Percentiles rank a stretch among this genome's conserved stretches.
Conservation (phyloP, 2,113 vertebrate species). For the Sakesphorus luctuosus region DNA sequence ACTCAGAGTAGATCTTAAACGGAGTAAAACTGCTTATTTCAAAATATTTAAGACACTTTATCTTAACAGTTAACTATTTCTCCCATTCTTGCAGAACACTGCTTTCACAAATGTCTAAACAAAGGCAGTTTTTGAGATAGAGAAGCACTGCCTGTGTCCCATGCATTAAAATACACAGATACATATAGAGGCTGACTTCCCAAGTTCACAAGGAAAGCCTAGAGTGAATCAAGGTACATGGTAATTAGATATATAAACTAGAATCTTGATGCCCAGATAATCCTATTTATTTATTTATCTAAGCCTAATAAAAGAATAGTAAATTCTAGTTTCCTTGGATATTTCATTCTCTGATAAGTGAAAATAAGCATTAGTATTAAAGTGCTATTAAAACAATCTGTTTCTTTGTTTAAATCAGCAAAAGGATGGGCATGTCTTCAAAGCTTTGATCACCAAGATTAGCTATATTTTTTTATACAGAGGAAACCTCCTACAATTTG, state of each 20-base stretch:
- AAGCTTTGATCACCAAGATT: not conserved
- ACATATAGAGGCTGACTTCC: not conserved
- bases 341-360: not conserved
- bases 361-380: not conserved
- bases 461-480: not conserved
- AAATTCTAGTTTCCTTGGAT: not conserved
- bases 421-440: not conserved
- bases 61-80: not conserved
- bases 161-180: not conserved
- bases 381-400: not conserved
- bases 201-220: not conserved
- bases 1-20: not conserved
- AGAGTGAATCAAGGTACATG: not conserved
- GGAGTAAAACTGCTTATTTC: not conserved
- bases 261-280: not conserved
- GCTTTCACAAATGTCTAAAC: not conserved
- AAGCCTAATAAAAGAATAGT: not conserved
- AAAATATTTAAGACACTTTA: not conserved
- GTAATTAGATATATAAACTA: not conserved
- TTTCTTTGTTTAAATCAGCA: not conserved
- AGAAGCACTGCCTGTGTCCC: not conserved
- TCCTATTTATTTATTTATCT: not conserved
- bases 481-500: not conserved
- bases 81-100: not conserved
- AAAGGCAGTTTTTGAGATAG: not conserved